Conservation (phyloP, 1,140 invertebrate genomes). For the Globodera rostochiensis region DNA sequence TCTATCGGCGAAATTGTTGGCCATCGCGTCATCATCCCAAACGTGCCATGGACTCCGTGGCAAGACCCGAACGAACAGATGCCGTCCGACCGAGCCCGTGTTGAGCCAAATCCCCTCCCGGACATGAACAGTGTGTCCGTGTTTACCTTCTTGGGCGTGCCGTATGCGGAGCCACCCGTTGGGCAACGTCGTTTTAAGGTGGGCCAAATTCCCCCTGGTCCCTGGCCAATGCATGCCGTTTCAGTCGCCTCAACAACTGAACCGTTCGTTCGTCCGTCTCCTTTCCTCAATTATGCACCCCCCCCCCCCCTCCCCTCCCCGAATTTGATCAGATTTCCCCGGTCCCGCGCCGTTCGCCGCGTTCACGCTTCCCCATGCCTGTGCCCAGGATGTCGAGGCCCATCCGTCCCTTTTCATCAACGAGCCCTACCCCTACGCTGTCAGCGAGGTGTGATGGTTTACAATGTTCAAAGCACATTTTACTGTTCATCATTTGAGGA, state of each 20-base stretch:
- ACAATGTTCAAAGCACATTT: neutral
- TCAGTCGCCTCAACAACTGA: conserved; percentile 19
- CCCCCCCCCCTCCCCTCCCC: neutral
- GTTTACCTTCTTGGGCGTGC: conserved; percentile 73
- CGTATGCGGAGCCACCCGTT: conserved; percentile 76
- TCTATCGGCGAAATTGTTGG: conserved; percentile 44
- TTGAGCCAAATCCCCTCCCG: conserved; percentile 59
- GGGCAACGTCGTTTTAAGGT: conserved; percentile 72
- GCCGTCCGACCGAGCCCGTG: conserved; percentile 35
- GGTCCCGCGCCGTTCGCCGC: conserved; percentile 54
- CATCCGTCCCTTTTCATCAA: conserved; percentile 51
- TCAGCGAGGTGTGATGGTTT: conserved; percentile 32
- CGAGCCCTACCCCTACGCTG: conserved; percentile 55
- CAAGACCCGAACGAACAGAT: conserved; percentile 58
- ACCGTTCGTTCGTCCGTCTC: neutral
- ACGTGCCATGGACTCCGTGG: conserved; percentile 57
- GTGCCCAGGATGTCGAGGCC: conserved; percentile 59
- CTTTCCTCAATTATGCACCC: neutral
- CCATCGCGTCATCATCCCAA: conserved; percentile 37
- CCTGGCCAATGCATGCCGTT: neutral
- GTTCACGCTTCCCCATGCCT: conserved; percentile 45
- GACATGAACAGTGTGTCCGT: conserved; percentile 56
- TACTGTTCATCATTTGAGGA: conserved; percentile 40
- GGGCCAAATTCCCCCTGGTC: neutral
- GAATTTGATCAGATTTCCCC: conserved; percentile 41